Conservation (phyloP, 2,888 invertebrate species). For the Galeopsomyia nigrocyanea region DNA sequence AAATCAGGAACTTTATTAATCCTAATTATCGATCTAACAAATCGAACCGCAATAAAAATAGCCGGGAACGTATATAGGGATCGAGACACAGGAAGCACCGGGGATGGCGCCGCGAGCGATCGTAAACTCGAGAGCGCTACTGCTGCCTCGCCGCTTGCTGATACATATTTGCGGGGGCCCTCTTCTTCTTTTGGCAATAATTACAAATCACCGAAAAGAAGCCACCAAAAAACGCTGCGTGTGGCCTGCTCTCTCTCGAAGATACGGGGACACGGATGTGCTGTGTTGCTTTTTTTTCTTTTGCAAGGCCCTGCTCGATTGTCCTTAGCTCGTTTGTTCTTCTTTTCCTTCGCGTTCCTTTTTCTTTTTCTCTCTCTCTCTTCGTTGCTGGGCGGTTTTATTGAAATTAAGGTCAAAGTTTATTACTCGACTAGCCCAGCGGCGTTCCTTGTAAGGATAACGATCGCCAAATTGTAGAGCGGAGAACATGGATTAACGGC, state of each 20-base stretch:
- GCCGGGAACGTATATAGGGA: slow-evolving; percentile 9
- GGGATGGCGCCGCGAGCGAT: slow-evolving; percentile 31
- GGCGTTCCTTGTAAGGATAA: background rate
- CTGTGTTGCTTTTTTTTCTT: background rate
- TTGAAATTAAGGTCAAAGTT: background rate
- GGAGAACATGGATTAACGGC: background rate
- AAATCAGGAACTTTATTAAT: too few species aligned
- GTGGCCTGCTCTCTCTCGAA: slow-evolving; percentile 34
- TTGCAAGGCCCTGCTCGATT: background rate
- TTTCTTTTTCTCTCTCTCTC: slow-evolving; percentile 1
- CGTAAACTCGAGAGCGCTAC: slow-evolving; percentile 35
- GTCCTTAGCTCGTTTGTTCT: background rate
- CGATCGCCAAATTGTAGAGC: background rate
- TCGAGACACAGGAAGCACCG: slow-evolving; percentile 1
- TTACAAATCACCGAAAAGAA: slow-evolving; percentile 44
- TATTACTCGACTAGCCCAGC: too few species aligned
- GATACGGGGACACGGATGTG: slow-evolving; percentile 26
- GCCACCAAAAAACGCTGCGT: slow-evolving; percentile 11
- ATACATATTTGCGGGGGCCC: slow-evolving; percentile 5
- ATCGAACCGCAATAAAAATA: background rate
- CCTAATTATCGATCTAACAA: too few species aligned
- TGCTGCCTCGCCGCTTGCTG: slow-evolving; percentile 8
- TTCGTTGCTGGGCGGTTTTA: background rate
- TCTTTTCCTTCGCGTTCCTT: slow-evolving; percentile 6
- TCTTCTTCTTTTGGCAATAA: slow-evolving; percentile 28